Evolutionary conservation across 2,113 vertebrate genomes (phyloP).

Genomic region (Chaetops frenatus): DNA sequence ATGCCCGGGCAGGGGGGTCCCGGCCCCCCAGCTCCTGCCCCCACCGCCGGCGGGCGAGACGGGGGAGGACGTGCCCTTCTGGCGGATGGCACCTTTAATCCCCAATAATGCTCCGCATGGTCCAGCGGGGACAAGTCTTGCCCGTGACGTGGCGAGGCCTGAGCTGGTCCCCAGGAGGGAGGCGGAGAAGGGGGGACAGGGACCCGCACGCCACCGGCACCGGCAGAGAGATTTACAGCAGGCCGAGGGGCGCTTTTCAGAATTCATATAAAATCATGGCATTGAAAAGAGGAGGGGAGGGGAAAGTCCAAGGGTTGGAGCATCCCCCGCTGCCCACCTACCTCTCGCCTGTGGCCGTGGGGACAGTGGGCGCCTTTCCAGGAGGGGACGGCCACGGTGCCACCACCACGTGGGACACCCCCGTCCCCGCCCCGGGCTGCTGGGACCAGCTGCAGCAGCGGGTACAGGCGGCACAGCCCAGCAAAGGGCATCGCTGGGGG

Average conservation of each 20-base stretch:
- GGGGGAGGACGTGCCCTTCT: conserved; percentile 10
- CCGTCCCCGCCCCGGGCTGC: background rate
- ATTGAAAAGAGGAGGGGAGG: background rate
- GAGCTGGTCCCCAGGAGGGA: background rate
- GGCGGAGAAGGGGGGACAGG: background rate
- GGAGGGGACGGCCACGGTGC: background rate
- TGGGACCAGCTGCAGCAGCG: background rate
- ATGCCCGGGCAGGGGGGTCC: background rate
- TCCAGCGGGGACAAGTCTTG: background rate
- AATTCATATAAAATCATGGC: fast-evolving
- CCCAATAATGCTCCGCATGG: conserved; percentile 12
- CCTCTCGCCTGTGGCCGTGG: background rate
- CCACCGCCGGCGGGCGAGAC: background rate
- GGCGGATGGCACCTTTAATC: conserved; percentile 33
- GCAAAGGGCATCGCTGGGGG: background rate
- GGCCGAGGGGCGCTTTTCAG: background rate
- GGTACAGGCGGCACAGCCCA: background rate
- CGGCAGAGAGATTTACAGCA: background rate
- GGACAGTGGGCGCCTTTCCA: background rate
- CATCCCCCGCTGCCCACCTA: background rate
- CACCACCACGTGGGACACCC: background rate
- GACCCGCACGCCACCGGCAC: background rate
- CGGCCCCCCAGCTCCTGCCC: background rate
- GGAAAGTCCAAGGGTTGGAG: background rate
- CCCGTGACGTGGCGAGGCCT: background rate